Percentiles rank a stretch among this genome's conserved stretches.
Evolutionary conservation across 2,888 invertebrate species (phyloP).

Genomic region (Desoria tigrina): DNA sequence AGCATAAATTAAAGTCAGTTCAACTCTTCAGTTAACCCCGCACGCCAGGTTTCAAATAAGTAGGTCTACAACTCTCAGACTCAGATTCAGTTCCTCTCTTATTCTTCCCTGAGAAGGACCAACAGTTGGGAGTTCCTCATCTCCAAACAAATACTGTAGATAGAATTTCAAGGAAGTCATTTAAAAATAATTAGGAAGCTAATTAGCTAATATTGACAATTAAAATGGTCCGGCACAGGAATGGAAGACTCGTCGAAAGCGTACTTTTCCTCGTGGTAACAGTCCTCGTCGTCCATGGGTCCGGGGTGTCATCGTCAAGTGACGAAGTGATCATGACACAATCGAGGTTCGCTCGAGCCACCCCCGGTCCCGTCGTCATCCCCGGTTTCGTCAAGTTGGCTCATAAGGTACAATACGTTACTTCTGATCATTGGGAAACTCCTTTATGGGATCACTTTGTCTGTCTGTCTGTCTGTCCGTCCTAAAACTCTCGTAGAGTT

Average conservation of each 20-base stretch:
- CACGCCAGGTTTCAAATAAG: not conserved
- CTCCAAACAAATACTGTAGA: no score
- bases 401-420: no score
- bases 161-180: no score
- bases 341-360: not conserved
- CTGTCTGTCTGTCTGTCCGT: no score
- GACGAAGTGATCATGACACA: constrained; percentile 5
- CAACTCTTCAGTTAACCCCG: no score
- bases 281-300: not conserved
- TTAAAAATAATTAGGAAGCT: no score
- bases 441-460: no score
- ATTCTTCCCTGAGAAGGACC: not conserved
- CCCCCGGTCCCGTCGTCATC: constrained; percentile 29
- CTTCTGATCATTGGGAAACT: no score
- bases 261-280: not conserved
- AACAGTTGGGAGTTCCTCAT: not conserved
- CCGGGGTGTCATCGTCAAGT: not conserved
- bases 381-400: constrained; percentile 38
- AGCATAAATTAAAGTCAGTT: not conserved
- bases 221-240: not conserved
- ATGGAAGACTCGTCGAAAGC: not conserved
- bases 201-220: no score
- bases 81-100: constrained; percentile 1
- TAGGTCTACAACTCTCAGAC: not conserved
- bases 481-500: no score